These are phyloP conservation scores for Nemoura dubitans DNA, from an alignment of 2,888 invertebrate species.

Conservation along the genomic window DNA sequence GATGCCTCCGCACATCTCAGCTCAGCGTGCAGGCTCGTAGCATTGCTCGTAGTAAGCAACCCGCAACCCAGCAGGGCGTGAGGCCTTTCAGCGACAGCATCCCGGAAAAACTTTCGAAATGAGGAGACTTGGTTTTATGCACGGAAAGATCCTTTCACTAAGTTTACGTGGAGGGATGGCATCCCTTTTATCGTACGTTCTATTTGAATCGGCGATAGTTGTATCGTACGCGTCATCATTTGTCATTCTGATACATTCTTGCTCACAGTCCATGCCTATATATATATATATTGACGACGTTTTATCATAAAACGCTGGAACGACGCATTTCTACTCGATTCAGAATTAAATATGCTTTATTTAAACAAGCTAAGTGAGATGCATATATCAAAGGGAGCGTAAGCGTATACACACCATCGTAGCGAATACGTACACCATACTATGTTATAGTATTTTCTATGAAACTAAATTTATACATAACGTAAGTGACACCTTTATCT, in stretches of 20 bases:
- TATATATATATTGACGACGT: not conserved
- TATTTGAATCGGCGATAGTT: not conserved
- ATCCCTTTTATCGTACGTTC: not conserved
- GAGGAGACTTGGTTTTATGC: conserved; percentile 27
- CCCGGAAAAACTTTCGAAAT: conserved; percentile 19
- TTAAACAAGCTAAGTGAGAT: not conserved
- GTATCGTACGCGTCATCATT: not conserved
- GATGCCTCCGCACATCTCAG: not conserved
- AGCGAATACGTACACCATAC: not conserved
- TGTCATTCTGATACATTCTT: not conserved
- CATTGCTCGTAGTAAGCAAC: no score
- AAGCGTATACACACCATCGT: not conserved
- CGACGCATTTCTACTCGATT: not conserved
- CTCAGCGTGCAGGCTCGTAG: no score
- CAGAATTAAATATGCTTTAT: conserved; percentile 21
- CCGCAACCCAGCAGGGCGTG: not conserved
- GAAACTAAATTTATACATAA: conserved; percentile 25
- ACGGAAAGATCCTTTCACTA: conserved; percentile 27
- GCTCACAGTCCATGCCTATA: no score
- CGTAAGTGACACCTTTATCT: conserved; percentile 33
- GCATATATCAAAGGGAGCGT: not conserved
- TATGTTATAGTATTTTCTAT: conserved; percentile 9
- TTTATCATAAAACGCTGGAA: not conserved
- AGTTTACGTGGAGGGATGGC: not conserved
- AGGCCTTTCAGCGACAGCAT: not conserved